Evolutionary conservation across 1,140 invertebrate genomes (phyloP).

Genomic region (Chironomus tepperi): DNA sequence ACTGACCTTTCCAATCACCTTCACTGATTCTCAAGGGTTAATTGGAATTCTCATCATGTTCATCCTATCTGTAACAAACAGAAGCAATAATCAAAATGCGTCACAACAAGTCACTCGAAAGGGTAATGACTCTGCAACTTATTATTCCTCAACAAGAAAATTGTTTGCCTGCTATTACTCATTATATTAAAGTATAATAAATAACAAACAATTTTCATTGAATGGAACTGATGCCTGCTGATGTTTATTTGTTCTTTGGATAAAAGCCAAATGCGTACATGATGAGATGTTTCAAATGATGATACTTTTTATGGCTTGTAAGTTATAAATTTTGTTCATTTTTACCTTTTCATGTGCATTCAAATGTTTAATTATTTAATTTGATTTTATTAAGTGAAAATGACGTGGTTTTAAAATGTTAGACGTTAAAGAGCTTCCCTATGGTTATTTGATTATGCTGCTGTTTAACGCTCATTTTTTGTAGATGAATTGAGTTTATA

Average conservation of each 20-base stretch:
- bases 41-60: too few species aligned
- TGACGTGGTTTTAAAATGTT: neutral
- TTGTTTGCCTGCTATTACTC: neutral
- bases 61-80: too few species aligned
- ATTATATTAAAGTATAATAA: neutral
- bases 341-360: neutral
- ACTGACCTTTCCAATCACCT: too few species aligned
- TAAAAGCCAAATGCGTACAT: neutral
- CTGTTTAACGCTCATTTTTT: neutral
- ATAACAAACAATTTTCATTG: neutral
- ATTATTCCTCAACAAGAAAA: neutral
- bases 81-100: too few species aligned
- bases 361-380: conserved; percentile 14
- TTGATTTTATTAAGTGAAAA: neutral
- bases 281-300: neutral
- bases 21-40: too few species aligned
- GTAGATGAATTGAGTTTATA: neutral
- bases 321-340: neutral
- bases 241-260: conserved; percentile 4
- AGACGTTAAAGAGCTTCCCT: neutral
- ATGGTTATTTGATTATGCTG: too few species aligned
- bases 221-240: neutral
- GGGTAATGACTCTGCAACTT: neutral
- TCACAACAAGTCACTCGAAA: too few species aligned
- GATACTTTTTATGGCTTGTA: neutral